A percentile compares a stretch with the other conserved stretches of the same genome.
Conservation (phyloP, 2,797 vertebrate genomes). For the Acipenser transmontanus region DNA sequence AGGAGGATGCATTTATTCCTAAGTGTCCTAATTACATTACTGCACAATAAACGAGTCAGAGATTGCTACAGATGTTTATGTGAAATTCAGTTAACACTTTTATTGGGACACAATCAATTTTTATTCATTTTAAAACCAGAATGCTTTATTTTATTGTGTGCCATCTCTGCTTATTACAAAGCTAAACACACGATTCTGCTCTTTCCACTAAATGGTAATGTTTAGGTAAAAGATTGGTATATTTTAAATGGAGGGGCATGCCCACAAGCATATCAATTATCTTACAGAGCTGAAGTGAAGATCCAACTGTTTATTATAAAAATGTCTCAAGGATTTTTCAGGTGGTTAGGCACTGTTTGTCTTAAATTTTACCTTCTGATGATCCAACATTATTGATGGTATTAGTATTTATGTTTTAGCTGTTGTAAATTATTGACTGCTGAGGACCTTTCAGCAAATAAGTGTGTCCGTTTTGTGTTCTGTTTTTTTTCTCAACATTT, state of each 20-base stretch:
- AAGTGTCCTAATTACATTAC: slow-evolving; percentile 99
- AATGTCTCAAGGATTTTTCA: too few species aligned
- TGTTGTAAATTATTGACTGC: neutral
- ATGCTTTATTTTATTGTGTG: slow-evolving; percentile 97
- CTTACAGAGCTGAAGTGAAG: neutral
- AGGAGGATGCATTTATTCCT: slow-evolving; percentile 96
- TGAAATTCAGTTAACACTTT: slow-evolving; percentile 99
- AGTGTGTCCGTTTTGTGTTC: neutral
- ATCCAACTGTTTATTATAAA: too few species aligned
- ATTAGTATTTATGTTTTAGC: too few species aligned
- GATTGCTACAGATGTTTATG: slow-evolving; percentile 97
- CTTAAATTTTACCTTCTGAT: too few species aligned
- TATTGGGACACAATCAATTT: slow-evolving; percentile 99
- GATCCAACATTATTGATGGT: too few species aligned
- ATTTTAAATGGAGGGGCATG: slow-evolving; percentile 43
- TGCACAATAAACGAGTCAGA: slow-evolving; percentile 80
- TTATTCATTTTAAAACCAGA: slow-evolving; percentile 99
- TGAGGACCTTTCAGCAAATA: neutral
- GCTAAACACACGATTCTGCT: slow-evolving; percentile 91
- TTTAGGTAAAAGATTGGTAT: slow-evolving; percentile 67
- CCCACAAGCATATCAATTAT: slow-evolving; percentile 42
- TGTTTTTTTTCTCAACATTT: too few species aligned
- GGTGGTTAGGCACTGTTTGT: too few species aligned
- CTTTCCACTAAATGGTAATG: slow-evolving; percentile 87
- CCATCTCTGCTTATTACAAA: slow-evolving; percentile 81